Evolutionary conservation across 2,888 invertebrate species (phyloP).

Genomic region (Agelastica alni): DNA sequence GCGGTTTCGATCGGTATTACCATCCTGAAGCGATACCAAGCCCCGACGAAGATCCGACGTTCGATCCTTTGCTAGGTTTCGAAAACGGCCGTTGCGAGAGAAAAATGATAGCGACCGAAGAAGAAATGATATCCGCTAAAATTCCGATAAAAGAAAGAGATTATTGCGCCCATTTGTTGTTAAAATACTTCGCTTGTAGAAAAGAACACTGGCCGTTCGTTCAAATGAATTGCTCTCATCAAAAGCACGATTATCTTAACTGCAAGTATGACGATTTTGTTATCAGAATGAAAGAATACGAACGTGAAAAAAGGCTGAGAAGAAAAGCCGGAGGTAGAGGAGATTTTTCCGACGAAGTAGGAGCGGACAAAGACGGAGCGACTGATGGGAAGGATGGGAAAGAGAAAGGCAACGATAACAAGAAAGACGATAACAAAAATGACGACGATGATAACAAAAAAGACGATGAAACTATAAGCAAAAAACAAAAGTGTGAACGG

Average conservation of each 20-base stretch:
- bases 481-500: too few species aligned
- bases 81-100: slow-evolving; percentile 72
- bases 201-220: slow-evolving; percentile 71
- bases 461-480: too few species aligned
- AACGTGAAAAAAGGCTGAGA: slow-evolving; percentile 81
- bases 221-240: slow-evolving; percentile 74
- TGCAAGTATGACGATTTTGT: slow-evolving; percentile 84
- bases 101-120: slow-evolving; percentile 77
- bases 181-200: slow-evolving; percentile 73
- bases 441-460: too few species aligned
- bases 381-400: too few species aligned
- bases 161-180: slow-evolving; percentile 79
- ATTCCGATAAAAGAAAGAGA: slow-evolving; percentile 72
- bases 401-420: too few species aligned
- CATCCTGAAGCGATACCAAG: slow-evolving; percentile 52
- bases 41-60: slow-evolving; percentile 64
- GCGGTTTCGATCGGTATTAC: slow-evolving; percentile 47
- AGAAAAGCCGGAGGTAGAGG: slow-evolving; percentile 55
- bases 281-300: slow-evolving; percentile 88
- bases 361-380: too few species aligned
- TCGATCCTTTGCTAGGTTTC: slow-evolving; percentile 78
- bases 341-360: too few species aligned
- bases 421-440: too few species aligned
- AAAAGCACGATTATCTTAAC: slow-evolving; percentile 73
- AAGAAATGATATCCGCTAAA: slow-evolving; percentile 77